phyloP scores from a whole-genome alignment of 2,113 vertebrate genomes.

The rat (Rattus norvegicus) region GRCr8 NC_086019.1:48677001-48677500 shows the following conservation, averaged over 20 bases:
- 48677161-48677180: accelerated
- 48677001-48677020: neutral
- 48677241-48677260: neutral
- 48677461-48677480: no score
- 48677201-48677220: neutral
- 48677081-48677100: neutral
- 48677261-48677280: no score
- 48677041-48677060: neutral
- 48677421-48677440: neutral
- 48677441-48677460: neutral
- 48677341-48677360: no score
- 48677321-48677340: neutral
- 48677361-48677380: no score
- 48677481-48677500: accelerated
- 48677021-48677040: neutral
- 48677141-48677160: neutral
- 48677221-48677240: accelerated
- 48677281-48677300: neutral
- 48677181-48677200: neutral
- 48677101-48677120: neutral
- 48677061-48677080: neutral
- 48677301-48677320: no score
- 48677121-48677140: neutral
- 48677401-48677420: accelerated
- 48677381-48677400: accelerated